phyloP scores from a whole-genome alignment of 2,888 invertebrate genomes.

The Limnephilus marmoratus region DNA sequence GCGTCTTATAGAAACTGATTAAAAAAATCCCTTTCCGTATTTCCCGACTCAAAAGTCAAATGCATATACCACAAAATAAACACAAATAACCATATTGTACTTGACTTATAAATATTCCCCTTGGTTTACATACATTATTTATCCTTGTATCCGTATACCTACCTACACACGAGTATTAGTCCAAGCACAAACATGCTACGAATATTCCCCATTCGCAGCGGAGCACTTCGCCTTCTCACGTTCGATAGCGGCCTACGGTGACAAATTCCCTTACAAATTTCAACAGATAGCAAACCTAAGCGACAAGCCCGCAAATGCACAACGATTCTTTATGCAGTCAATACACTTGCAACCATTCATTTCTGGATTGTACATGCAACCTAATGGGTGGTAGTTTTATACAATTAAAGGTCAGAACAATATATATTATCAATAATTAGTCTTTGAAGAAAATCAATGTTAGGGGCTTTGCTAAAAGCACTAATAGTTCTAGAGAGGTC shows the following conservation, averaged over 20 bases:
- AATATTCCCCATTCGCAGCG: neutral
- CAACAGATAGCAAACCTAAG: constrained; percentile 25
- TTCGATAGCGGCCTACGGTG: constrained; percentile 28
- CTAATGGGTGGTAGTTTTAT: neutral
- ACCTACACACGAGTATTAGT: neutral
- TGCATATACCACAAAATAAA: too few relatives aligned
- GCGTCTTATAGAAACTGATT: too few relatives aligned
- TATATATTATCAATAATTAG: too few relatives aligned
- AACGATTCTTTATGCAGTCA: constrained; percentile 42
- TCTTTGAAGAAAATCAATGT: too few relatives aligned
- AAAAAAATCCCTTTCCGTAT: too few relatives aligned
- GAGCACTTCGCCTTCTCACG: constrained; percentile 5
- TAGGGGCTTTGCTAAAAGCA: too few relatives aligned
- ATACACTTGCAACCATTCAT: constrained; percentile 25
- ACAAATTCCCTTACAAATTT: constrained; percentile 47
- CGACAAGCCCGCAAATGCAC: constrained; percentile 37
- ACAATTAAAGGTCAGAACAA: too few relatives aligned
- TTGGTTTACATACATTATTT: neutral
- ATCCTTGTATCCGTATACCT: neutral
- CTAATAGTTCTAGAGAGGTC: too few relatives aligned
- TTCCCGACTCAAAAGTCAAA: too few relatives aligned
- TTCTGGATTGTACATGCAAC: constrained; percentile 33
- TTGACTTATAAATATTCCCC: neutral
- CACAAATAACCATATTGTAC: neutral
- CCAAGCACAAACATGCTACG: neutral